phyloP scores from a whole-genome alignment of 2,888 invertebrate species.

The Eupelmus urozonus region DNA sequence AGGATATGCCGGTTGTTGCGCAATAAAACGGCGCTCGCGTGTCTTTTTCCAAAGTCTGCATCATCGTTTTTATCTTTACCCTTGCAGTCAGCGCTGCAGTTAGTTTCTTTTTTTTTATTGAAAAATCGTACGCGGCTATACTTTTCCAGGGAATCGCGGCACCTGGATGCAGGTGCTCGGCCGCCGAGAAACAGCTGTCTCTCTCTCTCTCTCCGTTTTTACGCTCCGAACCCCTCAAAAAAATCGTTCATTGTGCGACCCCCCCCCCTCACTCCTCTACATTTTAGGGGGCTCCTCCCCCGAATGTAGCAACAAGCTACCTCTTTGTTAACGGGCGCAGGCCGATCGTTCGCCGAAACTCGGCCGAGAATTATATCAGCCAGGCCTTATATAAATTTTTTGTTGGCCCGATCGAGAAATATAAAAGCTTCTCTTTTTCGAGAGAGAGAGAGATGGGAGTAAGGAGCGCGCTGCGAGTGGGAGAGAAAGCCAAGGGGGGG shows the following conservation, averaged over 20 bases:
- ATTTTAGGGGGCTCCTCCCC: conserved; percentile 12
- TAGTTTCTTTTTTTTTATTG: background rate
- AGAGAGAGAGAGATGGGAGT: background rate
- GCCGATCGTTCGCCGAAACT: background rate
- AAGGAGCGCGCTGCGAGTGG: background rate
- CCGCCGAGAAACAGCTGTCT: conserved; percentile 69
- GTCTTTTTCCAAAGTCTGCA: background rate
- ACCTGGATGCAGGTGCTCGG: conserved; percentile 73
- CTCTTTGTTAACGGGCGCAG: conserved; percentile 52
- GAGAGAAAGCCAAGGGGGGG: background rate
- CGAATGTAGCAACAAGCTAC: conserved; percentile 59
- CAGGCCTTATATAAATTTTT: too few species aligned
- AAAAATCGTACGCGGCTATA: background rate
- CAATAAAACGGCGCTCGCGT: too few species aligned
- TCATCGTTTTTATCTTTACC: background rate
- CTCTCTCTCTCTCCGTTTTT: conserved; percentile 25
- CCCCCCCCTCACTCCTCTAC: background rate
- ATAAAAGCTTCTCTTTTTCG: conserved; percentile 54
- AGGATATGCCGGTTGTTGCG: too few species aligned
- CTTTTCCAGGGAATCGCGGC: conserved; percentile 52
- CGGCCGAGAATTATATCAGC: conserved; percentile 30
- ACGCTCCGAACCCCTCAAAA: background rate
- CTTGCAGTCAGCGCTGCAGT: background rate
- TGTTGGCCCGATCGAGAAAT: conserved; percentile 19
- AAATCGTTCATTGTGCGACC: conserved; percentile 29